phyloP scores from a whole-genome alignment of 2,888 invertebrate genomes.

The Ormyrus pomaceus region DNA sequence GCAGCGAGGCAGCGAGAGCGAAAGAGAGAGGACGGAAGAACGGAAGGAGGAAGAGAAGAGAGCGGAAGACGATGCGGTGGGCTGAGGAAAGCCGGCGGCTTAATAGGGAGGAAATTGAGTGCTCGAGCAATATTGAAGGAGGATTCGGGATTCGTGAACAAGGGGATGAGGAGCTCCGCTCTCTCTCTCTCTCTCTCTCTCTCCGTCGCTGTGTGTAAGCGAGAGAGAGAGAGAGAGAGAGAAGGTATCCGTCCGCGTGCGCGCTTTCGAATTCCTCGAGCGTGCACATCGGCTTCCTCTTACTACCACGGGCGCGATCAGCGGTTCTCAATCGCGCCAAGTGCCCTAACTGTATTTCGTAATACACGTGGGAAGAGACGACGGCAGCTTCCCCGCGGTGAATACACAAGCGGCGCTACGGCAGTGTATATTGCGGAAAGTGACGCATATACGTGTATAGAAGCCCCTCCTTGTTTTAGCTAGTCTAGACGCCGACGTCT shows the following conservation, averaged over 20 bases:
- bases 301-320: slow-evolving; percentile 59
- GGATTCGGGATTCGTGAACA: slow-evolving; percentile 71
- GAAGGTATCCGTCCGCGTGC: slow-evolving; percentile 70
- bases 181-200: slow-evolving; percentile 27
- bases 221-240: slow-evolving; percentile 60
- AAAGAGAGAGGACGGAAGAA: slow-evolving; percentile 57
- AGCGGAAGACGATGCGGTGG: slow-evolving; percentile 61
- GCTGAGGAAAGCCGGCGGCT: slow-evolving; percentile 72
- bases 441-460: slow-evolving; percentile 2
- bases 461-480: slow-evolving; percentile 42
- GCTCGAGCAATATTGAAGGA: slow-evolving; percentile 76
- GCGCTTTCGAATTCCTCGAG: slow-evolving; percentile 72
- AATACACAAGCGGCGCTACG: slow-evolving; percentile 48
- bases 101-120: slow-evolving; percentile 76
- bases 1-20: slow-evolving; percentile 29
- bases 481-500: slow-evolving; percentile 43
- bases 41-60: slow-evolving; percentile 57
- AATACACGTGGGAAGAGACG: slow-evolving; percentile 60
- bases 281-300: slow-evolving; percentile 67
- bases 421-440: slow-evolving; percentile 8
- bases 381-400: slow-evolving; percentile 52
- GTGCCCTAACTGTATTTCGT: slow-evolving; percentile 45
- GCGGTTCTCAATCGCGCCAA: slow-evolving; percentile 64
- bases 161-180: slow-evolving; percentile 57
- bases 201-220: slow-evolving; percentile 22